phyloP scores from a whole-genome alignment of 2,888 invertebrate species.

The Atethmia centrago region DNA sequence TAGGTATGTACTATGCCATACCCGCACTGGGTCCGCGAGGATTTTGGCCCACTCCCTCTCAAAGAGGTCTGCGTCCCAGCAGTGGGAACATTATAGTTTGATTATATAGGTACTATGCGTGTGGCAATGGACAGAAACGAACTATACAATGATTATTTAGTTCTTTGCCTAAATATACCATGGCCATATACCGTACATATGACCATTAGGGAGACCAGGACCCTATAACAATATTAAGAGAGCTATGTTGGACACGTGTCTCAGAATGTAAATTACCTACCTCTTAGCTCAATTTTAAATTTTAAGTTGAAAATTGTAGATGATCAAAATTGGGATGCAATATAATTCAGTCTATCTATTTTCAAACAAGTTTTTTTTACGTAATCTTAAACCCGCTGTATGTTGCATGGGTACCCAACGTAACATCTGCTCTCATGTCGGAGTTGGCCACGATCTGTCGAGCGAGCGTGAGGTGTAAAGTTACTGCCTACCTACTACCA shows the following conservation, averaged over 20 bases:
- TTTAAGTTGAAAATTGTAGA: too few relatives aligned
- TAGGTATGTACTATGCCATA: not conserved
- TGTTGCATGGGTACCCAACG: not conserved
- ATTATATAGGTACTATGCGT: not conserved
- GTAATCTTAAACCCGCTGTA: constrained; percentile 24
- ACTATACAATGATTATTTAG: not conserved
- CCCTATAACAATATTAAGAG: not conserved
- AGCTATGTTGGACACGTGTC: too few relatives aligned
- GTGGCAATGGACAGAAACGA: not conserved
- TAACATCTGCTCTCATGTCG: constrained; percentile 21
- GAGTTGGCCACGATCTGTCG: constrained; percentile 12
- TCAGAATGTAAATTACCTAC: not conserved
- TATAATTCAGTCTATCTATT: not conserved
- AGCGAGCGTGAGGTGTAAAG: constrained; percentile 8
- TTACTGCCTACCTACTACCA: not conserved
- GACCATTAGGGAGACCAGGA: too few relatives aligned
- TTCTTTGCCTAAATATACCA: not conserved
- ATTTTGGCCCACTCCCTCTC: too few relatives aligned
- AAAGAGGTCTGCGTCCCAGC: too few relatives aligned
- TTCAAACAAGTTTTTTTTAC: not conserved
- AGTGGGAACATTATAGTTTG: too few relatives aligned
- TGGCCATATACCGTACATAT: too few relatives aligned
- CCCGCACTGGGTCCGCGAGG: too few relatives aligned
- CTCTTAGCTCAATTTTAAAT: not conserved
- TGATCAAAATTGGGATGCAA: not conserved